A percentile compares a stretch with the other conserved stretches of the same genome.
Evolutionary conservation across 2,797 vertebrate species (phyloP).

Genomic region (Lycodopsis pacificus): DNA sequence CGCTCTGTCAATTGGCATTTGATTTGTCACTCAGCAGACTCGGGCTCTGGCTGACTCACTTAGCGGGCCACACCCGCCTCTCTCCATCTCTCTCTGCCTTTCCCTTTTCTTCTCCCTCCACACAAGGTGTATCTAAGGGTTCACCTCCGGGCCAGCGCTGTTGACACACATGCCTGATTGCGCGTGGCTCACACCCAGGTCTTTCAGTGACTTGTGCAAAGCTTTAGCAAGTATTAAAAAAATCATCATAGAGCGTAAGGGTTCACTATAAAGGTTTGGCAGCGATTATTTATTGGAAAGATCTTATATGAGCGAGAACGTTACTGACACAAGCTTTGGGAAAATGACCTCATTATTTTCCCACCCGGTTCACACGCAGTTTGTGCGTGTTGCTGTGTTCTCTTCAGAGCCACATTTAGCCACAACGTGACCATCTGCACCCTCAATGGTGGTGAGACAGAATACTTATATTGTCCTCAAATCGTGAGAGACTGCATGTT

Average conservation of each 20-base stretch:
- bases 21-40: constrained; percentile 82
- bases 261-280: constrained; percentile 21
- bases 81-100: constrained; percentile 70
- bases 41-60: constrained; percentile 74
- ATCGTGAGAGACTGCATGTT: constrained; percentile 49
- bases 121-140: constrained; percentile 73
- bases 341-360: neutral
- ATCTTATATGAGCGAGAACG: neutral
- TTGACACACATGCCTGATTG: constrained; percentile 81
- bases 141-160: constrained; percentile 79
- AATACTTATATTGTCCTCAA: constrained; percentile 43
- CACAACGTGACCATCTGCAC: constrained; percentile 72
- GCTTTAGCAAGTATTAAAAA: constrained; percentile 10
- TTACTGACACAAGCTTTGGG: neutral
- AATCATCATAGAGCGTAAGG: constrained; percentile 47
- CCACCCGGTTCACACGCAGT: constrained; percentile 7
- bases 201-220: constrained; percentile 59
- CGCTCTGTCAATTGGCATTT: constrained; percentile 80
- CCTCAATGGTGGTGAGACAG: constrained; percentile 56
- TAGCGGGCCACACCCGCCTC: constrained; percentile 75
- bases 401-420: constrained; percentile 10
- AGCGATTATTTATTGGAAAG: constrained; percentile 13
- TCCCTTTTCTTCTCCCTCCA: constrained; percentile 74
- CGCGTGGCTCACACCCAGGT: constrained; percentile 75
- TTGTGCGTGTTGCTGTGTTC: neutral